phyloP scores from a whole-genome alignment of 2,888 invertebrate species.

The Andrena minutula region DNA sequence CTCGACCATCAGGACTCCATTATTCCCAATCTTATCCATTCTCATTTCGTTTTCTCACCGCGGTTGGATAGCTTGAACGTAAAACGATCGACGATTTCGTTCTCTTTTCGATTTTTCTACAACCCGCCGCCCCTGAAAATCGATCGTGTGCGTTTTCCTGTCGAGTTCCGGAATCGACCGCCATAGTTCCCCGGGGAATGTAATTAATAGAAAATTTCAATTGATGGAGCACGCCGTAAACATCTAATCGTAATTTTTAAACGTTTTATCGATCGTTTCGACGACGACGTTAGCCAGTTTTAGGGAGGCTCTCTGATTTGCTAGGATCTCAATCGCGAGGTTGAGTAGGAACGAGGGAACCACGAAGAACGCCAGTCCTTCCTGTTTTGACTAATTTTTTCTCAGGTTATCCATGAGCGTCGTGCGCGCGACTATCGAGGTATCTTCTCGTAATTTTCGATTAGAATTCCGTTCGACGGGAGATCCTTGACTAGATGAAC shows the following conservation, averaged over 20 bases:
- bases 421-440: slow-evolving; percentile 66
- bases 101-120: slow-evolving; percentile 34
- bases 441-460: slow-evolving; percentile 60
- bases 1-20: slow-evolving; percentile 12
- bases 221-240: neutral
- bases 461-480: slow-evolving; percentile 59
- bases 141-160: slow-evolving; percentile 46
- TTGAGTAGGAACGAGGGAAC: slow-evolving; percentile 7
- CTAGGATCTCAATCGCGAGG: slow-evolving; percentile 21
- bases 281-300: slow-evolving; percentile 30
- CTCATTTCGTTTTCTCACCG: neutral
- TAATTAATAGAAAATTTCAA: slow-evolving; percentile 19
- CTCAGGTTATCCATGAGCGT: slow-evolving; percentile 55
- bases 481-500: slow-evolving; percentile 56
- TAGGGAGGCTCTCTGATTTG: slow-evolving; percentile 30
- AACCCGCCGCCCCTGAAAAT: neutral
- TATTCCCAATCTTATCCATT: neutral
- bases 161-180: slow-evolving; percentile 36
- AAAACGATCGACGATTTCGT: slow-evolving; percentile 21
- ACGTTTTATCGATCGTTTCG: slow-evolving; percentile 44
- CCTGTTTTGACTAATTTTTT: slow-evolving; percentile 60
- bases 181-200: slow-evolving; percentile 23
- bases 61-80: neutral
- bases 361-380: slow-evolving; percentile 62
- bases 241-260: slow-evolving; percentile 26